Evolutionary conservation across 2,113 vertebrate genomes (phyloP).

Genomic region (Noctilio leporinus): DNA sequence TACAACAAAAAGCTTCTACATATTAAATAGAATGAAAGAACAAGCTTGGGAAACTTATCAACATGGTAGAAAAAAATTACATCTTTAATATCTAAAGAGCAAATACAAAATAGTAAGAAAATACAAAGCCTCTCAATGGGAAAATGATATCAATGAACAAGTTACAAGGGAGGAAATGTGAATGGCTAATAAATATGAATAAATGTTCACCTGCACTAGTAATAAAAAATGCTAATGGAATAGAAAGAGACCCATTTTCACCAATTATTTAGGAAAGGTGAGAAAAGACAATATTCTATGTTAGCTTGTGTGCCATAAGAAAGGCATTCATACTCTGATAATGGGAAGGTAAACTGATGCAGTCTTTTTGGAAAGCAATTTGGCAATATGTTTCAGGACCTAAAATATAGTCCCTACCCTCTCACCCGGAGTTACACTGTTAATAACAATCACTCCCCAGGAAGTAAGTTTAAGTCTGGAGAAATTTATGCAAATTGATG

Average conservation of each 20-base stretch:
- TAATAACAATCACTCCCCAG: neutral
- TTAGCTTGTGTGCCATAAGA: constrained; percentile 1
- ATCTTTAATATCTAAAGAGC: constrained; percentile 30
- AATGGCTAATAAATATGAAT: constrained; percentile 70
- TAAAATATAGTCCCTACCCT: constrained; percentile 37
- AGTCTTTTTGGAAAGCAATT: constrained; percentile 42
- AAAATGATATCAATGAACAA: constrained; percentile 41
- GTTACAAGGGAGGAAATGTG: constrained; percentile 50
- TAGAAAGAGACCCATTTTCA: constrained; percentile 62
- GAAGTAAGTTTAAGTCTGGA: constrained; percentile 3
- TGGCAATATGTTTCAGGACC: constrained; percentile 21
- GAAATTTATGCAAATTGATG: constrained; percentile 32
- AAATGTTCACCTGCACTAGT: constrained; percentile 62
- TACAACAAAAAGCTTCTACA: neutral
- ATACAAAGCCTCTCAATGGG: constrained; percentile 21
- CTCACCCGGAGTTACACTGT: neutral
- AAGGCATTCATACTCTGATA: constrained; percentile 1
- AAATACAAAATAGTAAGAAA: constrained; percentile 55
- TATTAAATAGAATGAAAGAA: neutral
- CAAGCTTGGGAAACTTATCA: neutral
- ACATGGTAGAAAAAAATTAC: neutral
- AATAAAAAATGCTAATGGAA: constrained; percentile 65
- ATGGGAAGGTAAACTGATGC: constrained; percentile 33
- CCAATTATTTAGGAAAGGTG: constrained; percentile 66
- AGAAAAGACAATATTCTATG: constrained; percentile 50